Conservation (phyloP, 2,888 invertebrate genomes). For the Dolichomitus sp. region DNA sequence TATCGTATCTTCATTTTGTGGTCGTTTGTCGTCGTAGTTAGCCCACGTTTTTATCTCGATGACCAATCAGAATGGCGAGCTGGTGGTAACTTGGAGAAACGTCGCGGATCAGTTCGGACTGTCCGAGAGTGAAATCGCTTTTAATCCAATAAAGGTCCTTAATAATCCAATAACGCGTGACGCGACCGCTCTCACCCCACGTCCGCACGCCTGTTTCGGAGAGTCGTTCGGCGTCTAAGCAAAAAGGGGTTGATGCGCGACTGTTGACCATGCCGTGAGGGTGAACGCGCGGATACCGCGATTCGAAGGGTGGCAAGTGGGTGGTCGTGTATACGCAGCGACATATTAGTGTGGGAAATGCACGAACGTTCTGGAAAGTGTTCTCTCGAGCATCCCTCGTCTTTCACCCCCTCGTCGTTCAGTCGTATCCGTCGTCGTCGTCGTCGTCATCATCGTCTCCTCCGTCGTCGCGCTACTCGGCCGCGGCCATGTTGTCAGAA, state of each 20-base stretch:
- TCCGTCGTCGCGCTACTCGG: constrained; percentile 72
- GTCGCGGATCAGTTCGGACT: constrained; percentile 68
- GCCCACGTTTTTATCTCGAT: constrained; percentile 30
- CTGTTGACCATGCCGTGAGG: constrained; percentile 65
- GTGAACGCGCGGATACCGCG: constrained; percentile 36
- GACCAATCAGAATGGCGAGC: constrained; percentile 64
- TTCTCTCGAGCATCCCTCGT: constrained; percentile 61
- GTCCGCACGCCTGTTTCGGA: constrained; percentile 28
- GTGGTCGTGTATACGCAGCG: constrained; percentile 27
- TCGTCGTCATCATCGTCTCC: constrained; percentile 59
- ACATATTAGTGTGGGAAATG: constrained; percentile 35
- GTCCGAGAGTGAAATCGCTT: constrained; percentile 78
- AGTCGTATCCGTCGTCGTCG: constrained; percentile 75
- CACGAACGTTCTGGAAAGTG: constrained; percentile 48
- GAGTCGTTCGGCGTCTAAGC: constrained; percentile 78
- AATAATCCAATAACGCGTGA: constrained; percentile 84
- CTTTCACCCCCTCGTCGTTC: constrained; percentile 64
- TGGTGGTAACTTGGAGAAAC: constrained; percentile 42
- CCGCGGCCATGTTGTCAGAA: constrained; percentile 86
- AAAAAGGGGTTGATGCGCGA: constrained; percentile 73
- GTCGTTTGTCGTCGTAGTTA: constrained; percentile 38
- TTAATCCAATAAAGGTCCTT: constrained; percentile 85
- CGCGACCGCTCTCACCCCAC: constrained; percentile 32
- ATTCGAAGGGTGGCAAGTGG: constrained; percentile 32
- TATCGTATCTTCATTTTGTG: constrained; percentile 56